Percentiles rank a stretch among this genome's conserved stretches.
Evolutionary conservation across 2,113 vertebrate species (phyloP).

Genomic region (Hippocampus zosterae): DNA sequence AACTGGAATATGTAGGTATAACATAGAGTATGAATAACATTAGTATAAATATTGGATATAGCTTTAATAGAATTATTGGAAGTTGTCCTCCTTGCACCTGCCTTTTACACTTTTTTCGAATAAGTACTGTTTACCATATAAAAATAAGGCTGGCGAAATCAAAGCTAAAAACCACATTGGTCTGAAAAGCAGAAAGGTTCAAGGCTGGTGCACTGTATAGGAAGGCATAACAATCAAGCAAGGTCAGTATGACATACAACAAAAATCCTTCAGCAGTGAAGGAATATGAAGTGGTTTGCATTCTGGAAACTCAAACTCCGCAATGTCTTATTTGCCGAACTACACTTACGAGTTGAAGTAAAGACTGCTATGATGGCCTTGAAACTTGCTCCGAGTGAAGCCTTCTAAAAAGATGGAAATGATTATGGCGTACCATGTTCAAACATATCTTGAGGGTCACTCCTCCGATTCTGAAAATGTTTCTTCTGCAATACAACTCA

Average conservation of each 20-base stretch:
- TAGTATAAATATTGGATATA: no score
- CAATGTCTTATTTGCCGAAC: neutral
- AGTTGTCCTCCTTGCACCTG: no score
- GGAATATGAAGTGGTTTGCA: neutral
- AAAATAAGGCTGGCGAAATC: no score
- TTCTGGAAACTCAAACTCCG: neutral
- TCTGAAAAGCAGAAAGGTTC: neutral
- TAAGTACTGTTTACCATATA: no score
- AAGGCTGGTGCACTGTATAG: neutral
- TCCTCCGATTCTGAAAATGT: neutral
- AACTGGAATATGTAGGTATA: no score
- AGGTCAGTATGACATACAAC: neutral
- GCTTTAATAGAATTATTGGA: no score
- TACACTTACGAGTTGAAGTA: neutral
- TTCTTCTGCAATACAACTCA: neutral
- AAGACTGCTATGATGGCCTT: neutral
- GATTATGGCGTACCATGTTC: neutral
- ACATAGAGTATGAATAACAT: no score
- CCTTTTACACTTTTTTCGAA: no score
- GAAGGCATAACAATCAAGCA: neutral
- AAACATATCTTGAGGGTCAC: neutral
- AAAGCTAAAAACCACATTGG: no score
- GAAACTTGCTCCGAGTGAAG: neutral
- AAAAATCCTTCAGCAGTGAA: neutral
- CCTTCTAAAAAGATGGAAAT: neutral